Base-by-base conservation (phyloP, 1,140 invertebrate species). In the Amyelois transitella region DNA sequence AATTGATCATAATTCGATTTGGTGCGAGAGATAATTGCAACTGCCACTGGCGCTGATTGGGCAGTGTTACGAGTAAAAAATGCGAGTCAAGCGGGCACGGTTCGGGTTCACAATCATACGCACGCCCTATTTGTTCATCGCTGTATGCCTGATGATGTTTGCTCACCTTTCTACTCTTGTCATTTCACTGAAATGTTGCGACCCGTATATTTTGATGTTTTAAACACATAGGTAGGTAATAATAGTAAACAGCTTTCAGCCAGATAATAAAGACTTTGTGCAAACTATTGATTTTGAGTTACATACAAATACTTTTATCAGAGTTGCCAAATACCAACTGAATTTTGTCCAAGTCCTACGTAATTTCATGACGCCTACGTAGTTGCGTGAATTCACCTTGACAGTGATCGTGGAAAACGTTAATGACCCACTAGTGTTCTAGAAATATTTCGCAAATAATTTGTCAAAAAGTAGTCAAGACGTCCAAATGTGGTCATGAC, bases 1-100 rank as follows among this genome's bases (percentile, higher is more conserved):
- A 88, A 89, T 88, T 88, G 87, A 89, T 89, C 86, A 85, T 88
- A 89, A 88, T 85, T 79, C 81, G 83, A 89, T 89, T 88, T 88
- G 74, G 64, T 77, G 64, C 71, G 60, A 83, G 77, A 76, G 85
- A 88, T 88, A 88, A 88, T 88, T 88, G 85, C 85, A 86, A 86
- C 82, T 86, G 85, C 82, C 82, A 85, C 82, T 74, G 77, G 76
- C 78, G 77, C 80, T 88, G 85, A 88, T 88, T 88, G 85, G 77
- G 75, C 69, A 53, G 68, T 60, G 65, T 68, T 60, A 38, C 69
- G 74, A 67, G 64, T 75, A 77, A 84, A 88, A 86, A 83, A 85
- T 61, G 64, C 58, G 55, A 55, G 52, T 63, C 50, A 8, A 19
- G 20, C n/a, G 2, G 4, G 32, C 32, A 14, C 32, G 32, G 12